Evolutionary conservation across 2,797 vertebrate species (phyloP), one percentile per base, ranked within the genome.

Genomic region (Channa striata): DNA sequence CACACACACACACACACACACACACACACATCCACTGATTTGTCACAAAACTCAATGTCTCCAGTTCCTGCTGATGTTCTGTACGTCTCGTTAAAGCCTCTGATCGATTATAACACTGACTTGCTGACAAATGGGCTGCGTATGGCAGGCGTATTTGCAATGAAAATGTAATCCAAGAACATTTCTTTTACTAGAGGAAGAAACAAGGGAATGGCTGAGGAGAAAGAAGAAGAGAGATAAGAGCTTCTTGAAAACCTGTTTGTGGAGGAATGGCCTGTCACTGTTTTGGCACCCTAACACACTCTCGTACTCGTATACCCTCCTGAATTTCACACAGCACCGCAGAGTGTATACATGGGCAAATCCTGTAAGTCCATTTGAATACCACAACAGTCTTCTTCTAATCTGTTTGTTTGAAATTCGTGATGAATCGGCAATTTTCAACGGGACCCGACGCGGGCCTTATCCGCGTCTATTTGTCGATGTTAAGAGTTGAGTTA

Each of bases 371-470:
- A 88, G 71, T 82, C 87, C 69, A 71, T 74, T 84, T 84, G 66
- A 85, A 90, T 82, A 54, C 72, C 65, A 66, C 80, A 81, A 78
- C 79, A 81, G 80, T 77, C 80, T 59, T 81, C 72, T 58, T 78
- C 82, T 90, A 85, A 90, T 92, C 83, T 90, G 74, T 88, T 89
- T 91, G 86, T 92, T 91, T 91, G 84, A 89, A 87, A 88, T 79
- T 72, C 48, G 80, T 89, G 86, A 92, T 90, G 68, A 90, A 90
- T 92, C 68, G 2, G 68, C 83, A 80, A 37, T 84, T 88, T 87
- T 83, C 68, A 37, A 68, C 63, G 34, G 70, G 23, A 78, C 63
- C 82, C 66, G 64, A 63, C 40, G 39, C 72, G 65, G 66, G 63
- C 68, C 78, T 88, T 86, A 88, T 88, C 88, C 84, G 75, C 61